Base-by-base conservation (phyloP, 2,888 invertebrate species). In the Achlya flavicornis region DNA sequence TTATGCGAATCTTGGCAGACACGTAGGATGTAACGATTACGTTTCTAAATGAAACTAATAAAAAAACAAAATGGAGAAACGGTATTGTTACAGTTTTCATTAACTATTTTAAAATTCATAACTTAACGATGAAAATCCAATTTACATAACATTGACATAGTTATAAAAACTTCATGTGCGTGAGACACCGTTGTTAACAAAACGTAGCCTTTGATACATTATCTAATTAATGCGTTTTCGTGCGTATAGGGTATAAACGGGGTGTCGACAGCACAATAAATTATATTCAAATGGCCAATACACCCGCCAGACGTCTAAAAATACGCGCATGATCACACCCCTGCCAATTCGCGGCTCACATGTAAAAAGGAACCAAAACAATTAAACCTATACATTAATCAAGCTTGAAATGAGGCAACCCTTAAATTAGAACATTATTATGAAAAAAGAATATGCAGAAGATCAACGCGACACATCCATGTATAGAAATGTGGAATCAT, bases 351-450 rank as follows among this genome's bases (percentile, higher is more conserved):
- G 33, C 3, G 65, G 66, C 70, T 67, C 61, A 32, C 62, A 88
- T 86, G 80, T 80, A 79, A 79, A 81, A 89, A 69, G 66, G 84
- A 88, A 86, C 86, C 86, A 89, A 66, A 69, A 63, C 61, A 67
- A 62, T 65, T 48, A 61, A 48, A 65, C 65, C 43, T 46, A 46
- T n/a, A 46, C n/a, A 46, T n/a, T 5, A n/a, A 46, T n/a, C 0
- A n/a, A n/a, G 14, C 43, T 14, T 3, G 3, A 43, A n/a, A 38
- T 16, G 38, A 35, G 60, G 6, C 60, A 60, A 26, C 60, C 60
- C 41, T 60, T 19, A 60, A 35, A 43, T 60, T 43, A 41, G 41
- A 60, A 60, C 7, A 16, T 38, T 5, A 19, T 10, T 19, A 19
- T 61, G 61, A 57, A 59, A 64, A 70, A 66, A 71, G 63, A 65